Base-by-base conservation (phyloP, 2,113 vertebrate species). In the Heloderma charlesbogerti region DNA sequence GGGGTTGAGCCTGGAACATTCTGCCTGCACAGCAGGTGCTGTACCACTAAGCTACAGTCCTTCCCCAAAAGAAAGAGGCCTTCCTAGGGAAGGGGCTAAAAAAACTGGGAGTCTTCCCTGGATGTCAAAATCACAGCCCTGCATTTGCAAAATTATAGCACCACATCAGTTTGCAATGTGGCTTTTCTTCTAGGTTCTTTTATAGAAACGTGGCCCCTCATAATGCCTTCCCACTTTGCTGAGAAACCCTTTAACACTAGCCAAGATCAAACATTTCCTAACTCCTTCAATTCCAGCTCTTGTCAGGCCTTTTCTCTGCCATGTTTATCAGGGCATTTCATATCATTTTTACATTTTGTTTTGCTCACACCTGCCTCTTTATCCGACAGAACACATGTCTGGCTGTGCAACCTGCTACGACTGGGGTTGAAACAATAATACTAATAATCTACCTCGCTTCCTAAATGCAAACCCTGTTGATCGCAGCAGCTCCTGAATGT, bases 161-260 rank as follows among this genome's bases (percentile, higher is more conserved):
- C 34, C 31, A 12, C 2, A n/a, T n/a, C 12, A 10, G 10, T 16
- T 4, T 72, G 71, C 31, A 1, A 4, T 2, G 18, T 3, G 1
- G 2, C 6, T 25, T 77, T 77, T 3, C 75, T 77, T 43, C 75
- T 45, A 6, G 75, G 40, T 77, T 45, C 37, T 45, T 77, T 40
- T 77, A 25, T 15, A 77, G 31, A 67, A 45, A 66, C 2, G 37
- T 45, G 60, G 37, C 54, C 10, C 7, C 3, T 22, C 57, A 25
- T 1, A 7, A 34, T 22, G 31, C 4, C 16, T 45, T 34, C 31
- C 13, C 1, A 13, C 75, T 34, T 27, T 3, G 1, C 16, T 43
- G 16, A 27, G 25, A 84, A 37, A 45, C 27, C 45, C 60, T 18
- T 48, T 85, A 43, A 67, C 13, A 15, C 66, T 45, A 16, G 9